Evolutionary conservation across 2,797 vertebrate genomes (phyloP), one percentile per base, ranked within the genome.

Genomic region (Argentina silus): DNA sequence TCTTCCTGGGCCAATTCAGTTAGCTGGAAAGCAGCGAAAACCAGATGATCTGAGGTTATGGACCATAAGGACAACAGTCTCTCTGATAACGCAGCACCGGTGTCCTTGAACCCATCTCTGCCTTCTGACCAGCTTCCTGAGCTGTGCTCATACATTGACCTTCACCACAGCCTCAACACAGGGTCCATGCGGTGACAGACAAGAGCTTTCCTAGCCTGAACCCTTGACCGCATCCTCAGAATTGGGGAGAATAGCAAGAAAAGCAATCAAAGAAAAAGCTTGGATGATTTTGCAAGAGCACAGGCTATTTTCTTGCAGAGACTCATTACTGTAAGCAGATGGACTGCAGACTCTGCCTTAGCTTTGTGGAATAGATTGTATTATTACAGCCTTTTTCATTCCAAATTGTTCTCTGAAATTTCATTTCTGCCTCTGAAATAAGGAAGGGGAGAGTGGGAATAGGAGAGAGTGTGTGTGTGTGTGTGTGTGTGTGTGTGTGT

Each of bases 181-280:
- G 19, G 3, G 11, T 73, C 74, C 6, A 65, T 61, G n/a, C 75
- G 45, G 70, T 81, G 48, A 69, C 10, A 51, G 14, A 59, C 3
- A 76, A 53, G 71, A 82, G 73, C 47, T 62, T 79, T 84, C 45
- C 75, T 70, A 76, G 61, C 56, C 47, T 63, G 71, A 75, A 55
- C 12, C 51, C 60, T 70, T 36, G 27, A 53, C 27, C 10, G 47
- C 36, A 43, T 42, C 44, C 10, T 48, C 67, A 60, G 23, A 45
- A 84, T 69, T 0, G 45, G 42, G 43, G 15, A 45, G 63, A 76
- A 75, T 12, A 51, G 69, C 60, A 78, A 79, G 78, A 69, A 86
- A 91, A 85, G 86, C 79, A 91, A 93, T 92, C 87, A 88, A 47
- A 75, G 77, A 83, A 88, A 87, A 79, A 89, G 85, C 82, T 60